Conservation (phyloP, 53 echinoderm and acorn worm genomes). For the Mesocentrotus franciscanus region DNA sequence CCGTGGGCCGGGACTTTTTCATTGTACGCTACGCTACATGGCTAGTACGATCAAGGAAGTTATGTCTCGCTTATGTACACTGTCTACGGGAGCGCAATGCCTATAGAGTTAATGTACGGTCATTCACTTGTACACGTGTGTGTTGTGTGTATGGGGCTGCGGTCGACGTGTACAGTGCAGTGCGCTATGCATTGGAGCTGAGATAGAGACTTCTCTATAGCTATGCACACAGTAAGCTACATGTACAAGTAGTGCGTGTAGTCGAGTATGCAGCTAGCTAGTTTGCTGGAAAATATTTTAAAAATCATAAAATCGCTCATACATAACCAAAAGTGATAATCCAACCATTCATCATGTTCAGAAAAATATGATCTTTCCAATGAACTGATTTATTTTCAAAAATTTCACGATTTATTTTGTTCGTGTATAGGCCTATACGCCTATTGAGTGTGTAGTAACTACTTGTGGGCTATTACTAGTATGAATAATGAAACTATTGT, state of each 20-base stretch:
- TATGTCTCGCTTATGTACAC: background rate
- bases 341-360: constrained; percentile 41
- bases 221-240: background rate
- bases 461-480: too few species aligned
- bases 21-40: background rate
- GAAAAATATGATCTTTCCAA: constrained; percentile 43
- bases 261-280: background rate
- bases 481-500: too few species aligned
- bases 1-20: background rate
- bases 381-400: background rate
- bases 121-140: background rate
- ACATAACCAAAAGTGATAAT: constrained; percentile 13
- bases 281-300: constrained; percentile 38
- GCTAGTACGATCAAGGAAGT: background rate
- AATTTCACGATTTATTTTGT: background rate
- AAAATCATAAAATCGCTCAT: constrained; percentile 48
- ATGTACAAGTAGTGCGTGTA: background rate
- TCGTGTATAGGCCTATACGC: background rate
- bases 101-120: background rate
- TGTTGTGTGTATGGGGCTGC: background rate
- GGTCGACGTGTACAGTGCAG: background rate
- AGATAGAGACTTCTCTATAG: background rate
- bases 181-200: background rate
- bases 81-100: background rate
- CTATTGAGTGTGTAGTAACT: background rate